phyloP scores from a whole-genome alignment of 2,113 vertebrate genomes.

The Chaetodon auriga region DNA sequence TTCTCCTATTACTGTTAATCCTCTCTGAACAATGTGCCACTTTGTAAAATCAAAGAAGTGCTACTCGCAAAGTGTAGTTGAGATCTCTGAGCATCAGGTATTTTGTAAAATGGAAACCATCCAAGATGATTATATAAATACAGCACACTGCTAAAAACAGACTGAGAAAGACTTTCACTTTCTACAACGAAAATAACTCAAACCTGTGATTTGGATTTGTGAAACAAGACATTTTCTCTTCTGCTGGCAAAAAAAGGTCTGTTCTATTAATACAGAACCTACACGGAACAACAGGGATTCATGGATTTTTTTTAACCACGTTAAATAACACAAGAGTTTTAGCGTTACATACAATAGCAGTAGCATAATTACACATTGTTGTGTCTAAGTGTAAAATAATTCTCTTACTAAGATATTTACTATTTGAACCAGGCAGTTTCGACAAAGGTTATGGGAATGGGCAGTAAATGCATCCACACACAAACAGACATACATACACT shows the following conservation, averaged over 20 bases:
- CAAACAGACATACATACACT: background rate
- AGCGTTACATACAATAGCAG: background rate
- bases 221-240: background rate
- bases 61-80: conserved; percentile 73
- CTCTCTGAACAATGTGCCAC: conserved; percentile 73
- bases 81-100: conserved; percentile 75
- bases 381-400: background rate
- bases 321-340: background rate
- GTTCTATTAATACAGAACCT: background rate
- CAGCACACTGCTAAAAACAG: conserved; percentile 8
- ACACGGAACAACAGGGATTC: background rate
- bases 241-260: background rate
- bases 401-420: background rate
- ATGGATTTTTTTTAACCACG: background rate
- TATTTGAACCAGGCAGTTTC: conserved; percentile 3
- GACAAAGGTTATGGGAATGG: conserved; percentile 20
- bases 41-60: conserved; percentile 74
- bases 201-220: conserved; percentile 8
- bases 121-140: conserved; percentile 59
- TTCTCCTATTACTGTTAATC: conserved; percentile 74
- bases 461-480: conserved; percentile 31
- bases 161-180: background rate
- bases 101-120: conserved; percentile 70
- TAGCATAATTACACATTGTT: background rate
- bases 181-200: conserved; percentile 12